phyloP scores from a whole-genome alignment of 1,140 invertebrate genomes.

The Drosophila tani region DNA sequence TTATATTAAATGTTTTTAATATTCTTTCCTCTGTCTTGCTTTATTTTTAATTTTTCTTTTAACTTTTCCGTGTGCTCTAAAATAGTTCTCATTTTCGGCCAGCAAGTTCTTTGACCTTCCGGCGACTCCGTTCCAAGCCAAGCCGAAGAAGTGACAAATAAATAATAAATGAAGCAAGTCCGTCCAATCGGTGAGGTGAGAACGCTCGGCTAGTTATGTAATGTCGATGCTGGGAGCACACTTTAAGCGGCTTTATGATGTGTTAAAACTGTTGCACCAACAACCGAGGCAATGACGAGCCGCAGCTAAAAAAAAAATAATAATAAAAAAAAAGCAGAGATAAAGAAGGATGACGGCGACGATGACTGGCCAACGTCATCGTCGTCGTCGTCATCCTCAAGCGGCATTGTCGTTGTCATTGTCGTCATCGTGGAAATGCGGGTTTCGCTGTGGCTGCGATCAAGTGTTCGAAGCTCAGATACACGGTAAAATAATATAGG shows the following conservation, averaged over 20 bases:
- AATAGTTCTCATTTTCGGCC: not conserved
- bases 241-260: conserved; percentile 70
- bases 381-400: conserved; percentile 40
- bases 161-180: conserved; percentile 35
- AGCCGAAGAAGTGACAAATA: conserved; percentile 13
- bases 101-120: conserved; percentile 35
- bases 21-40: too few relatives aligned
- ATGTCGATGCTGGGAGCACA: conserved; percentile 44
- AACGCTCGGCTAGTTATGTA: conserved; percentile 55
- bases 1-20: too few relatives aligned
- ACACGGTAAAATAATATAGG: not conserved
- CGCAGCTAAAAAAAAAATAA: conserved; percentile 22
- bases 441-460: conserved; percentile 58
- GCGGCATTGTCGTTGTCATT: conserved; percentile 60
- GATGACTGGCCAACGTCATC: conserved; percentile 60
- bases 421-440: conserved; percentile 53
- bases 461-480: conserved; percentile 34
- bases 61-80: not conserved
- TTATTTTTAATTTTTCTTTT: not conserved
- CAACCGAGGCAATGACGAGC: conserved; percentile 46
- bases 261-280: conserved; percentile 69
- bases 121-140: not conserved
- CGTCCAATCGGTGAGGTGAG: conserved; percentile 3
- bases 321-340: conserved; percentile 8
- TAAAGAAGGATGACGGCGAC: conserved; percentile 49